Conservation (phyloP, 2,888 invertebrate species). For the Lypha dubia region DNA sequence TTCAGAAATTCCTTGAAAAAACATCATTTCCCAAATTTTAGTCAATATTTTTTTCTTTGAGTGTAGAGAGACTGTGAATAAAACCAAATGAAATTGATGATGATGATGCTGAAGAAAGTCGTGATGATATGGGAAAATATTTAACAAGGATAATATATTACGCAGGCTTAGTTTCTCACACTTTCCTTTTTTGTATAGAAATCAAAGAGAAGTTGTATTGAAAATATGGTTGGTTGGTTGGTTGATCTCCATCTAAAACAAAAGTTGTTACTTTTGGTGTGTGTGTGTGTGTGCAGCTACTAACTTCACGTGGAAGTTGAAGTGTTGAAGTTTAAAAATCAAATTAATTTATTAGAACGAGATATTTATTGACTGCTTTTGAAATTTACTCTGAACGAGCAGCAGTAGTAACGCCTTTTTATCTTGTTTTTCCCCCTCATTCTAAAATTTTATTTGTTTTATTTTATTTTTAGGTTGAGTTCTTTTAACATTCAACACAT, state of each 20-base stretch:
- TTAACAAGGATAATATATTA: conserved; percentile 45
- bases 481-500: conserved; percentile 42
- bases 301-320: background rate
- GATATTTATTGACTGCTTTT: conserved; percentile 33
- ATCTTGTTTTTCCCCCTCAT: background rate
- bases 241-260: conserved; percentile 3
- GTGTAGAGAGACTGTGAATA: conserved; percentile 51
- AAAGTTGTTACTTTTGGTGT: background rate
- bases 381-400: conserved; percentile 40
- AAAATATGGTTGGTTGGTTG: background rate
- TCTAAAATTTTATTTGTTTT: background rate
- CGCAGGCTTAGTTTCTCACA: background rate
- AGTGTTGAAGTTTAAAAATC: background rate
- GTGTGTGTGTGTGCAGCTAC: background rate
- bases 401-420: conserved; percentile 45
- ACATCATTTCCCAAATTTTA: no score
- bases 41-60: no score
- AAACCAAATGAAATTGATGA: conserved; percentile 48
- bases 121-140: conserved; percentile 53
- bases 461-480: conserved; percentile 13
- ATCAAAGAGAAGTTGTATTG: conserved; percentile 23
- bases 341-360: conserved; percentile 25
- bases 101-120: background rate
- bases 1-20: no score
- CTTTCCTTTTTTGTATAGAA: no score